Base-by-base conservation (phyloP, 2,797 vertebrate genomes). In the Enteromius radiatus region DNA sequence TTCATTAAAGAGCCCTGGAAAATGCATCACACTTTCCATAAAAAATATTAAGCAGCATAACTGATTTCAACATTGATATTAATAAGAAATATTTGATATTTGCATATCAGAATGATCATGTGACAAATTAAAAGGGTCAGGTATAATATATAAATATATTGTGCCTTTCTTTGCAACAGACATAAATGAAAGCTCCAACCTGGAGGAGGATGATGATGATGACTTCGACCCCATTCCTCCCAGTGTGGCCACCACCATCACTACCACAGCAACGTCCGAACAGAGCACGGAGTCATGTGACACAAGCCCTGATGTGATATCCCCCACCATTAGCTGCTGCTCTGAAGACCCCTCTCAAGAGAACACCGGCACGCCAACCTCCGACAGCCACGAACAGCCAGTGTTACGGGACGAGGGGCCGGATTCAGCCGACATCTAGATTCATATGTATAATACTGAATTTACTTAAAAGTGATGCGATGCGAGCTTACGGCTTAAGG, bases 251-350 rank as follows among this genome's bases (percentile, higher is more conserved):
- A 96, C 95, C 52, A 96, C 94, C 84, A 95, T 95, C 0, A 95
- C 94, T 79, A 96, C 94, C 84, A 96, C 95, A 0, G 96, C 95
- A 87, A 97, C 94, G 76, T 97, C 97, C 0, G 97, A 98, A 90
- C 97, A 97, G 92, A 99, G 96, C 93, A 98, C 97, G 0, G 98
- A 96, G 86, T 99, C 97, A 2, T 98, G 97, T 1, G 97, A 98
- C 92, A 97, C 94, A 5, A 99, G 97, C 90, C 97, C 98, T 0
- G 97, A 96, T 36, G 91, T 98, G 11, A 92, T 97, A 83, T 99
- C 98, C 0, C 97, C 97, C 3, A 94, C 96, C 56, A 94, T 93
- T 54, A 99, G 98, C 89, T 95, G 95, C 9, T 97, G 96, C 38
- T 98, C 97, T 0, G 97, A 98, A 89, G 98, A 99, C 88, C 94